These are phyloP conservation scores for Circaetus cinerascens DNA, from an alignment of 2,113 vertebrate species.

Conservation along the genomic window DNA sequence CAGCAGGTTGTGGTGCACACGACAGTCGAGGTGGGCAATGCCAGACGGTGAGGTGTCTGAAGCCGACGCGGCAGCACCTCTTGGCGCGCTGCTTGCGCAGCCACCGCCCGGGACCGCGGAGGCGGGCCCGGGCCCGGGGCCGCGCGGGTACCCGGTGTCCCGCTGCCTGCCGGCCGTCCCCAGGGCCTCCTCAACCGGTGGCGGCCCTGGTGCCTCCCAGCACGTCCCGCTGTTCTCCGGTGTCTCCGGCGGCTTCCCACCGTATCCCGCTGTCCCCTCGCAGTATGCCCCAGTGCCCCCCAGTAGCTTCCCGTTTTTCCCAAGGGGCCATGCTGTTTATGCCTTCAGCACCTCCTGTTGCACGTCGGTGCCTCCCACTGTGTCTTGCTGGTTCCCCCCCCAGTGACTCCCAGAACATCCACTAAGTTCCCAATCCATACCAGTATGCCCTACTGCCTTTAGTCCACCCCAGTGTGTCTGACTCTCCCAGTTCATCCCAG, in stretches of 20 bases:
- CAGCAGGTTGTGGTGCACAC: too few relatives aligned
- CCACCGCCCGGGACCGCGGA: background rate
- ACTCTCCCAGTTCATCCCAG: background rate
- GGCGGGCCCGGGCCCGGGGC: too few relatives aligned
- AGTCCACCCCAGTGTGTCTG: background rate
- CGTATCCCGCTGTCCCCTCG: accelerated
- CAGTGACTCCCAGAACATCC: background rate
- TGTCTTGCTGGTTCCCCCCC: background rate
- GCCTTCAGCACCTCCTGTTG: accelerated
- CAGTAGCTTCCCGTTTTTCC: too few relatives aligned
- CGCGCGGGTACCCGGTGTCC: background rate
- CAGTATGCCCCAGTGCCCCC: background rate
- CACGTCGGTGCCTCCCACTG: background rate
- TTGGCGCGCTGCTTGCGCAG: too few relatives aligned
- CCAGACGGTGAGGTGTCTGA: too few relatives aligned
- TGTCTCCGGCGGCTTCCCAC: background rate
- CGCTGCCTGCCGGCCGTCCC: background rate
- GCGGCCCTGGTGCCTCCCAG: background rate
- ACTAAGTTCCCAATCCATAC: background rate
- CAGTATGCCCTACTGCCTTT: background rate
- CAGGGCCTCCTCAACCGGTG: background rate
- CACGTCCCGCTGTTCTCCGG: background rate
- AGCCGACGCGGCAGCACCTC: too few relatives aligned
- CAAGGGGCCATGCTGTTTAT: accelerated
- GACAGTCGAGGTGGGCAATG: too few relatives aligned